Conservation (phyloP, 92 coral and sea anemone species). For the Muricea muricata region DNA sequence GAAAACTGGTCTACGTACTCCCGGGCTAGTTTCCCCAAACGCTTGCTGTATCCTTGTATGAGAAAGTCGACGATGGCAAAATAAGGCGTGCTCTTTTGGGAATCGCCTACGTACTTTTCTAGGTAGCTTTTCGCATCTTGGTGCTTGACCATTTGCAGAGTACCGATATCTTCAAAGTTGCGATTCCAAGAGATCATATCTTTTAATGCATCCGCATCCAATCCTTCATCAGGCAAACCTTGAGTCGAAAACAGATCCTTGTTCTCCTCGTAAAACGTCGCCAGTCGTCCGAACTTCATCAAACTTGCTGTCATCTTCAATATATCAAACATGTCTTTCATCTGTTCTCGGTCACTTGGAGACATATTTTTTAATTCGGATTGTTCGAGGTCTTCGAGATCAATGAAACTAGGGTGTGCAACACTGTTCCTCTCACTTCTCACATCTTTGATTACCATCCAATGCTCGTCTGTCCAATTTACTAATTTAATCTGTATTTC, state of each 20-base stretch:
- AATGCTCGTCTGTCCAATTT: not conserved
- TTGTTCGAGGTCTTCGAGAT: not conserved
- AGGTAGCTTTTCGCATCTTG: not conserved
- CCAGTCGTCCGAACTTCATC: conserved; percentile 12
- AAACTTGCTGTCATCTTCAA: not conserved
- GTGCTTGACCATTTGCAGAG: not conserved
- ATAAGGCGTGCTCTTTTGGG: not conserved
- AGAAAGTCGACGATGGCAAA: not conserved
- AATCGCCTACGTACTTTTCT: not conserved
- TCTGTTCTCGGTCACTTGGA: not conserved
- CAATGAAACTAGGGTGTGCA: not conserved
- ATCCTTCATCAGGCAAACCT: no score
- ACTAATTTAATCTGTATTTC: not conserved
- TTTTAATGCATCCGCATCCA: not conserved
- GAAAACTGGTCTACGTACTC: no score
- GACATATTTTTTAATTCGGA: not conserved
- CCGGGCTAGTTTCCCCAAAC: not conserved
- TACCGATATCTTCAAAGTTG: not conserved
- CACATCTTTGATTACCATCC: not conserved
- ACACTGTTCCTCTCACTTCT: not conserved
- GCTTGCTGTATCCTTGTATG: not conserved
- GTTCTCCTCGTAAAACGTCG: not conserved
- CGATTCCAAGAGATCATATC: not conserved
- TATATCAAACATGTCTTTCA: not conserved
- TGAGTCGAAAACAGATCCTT: not conserved